These are phyloP conservation scores for Macrobrachium nipponense DNA, from an alignment of 1,140 invertebrate genomes.

Conservation along the genomic window DNA sequence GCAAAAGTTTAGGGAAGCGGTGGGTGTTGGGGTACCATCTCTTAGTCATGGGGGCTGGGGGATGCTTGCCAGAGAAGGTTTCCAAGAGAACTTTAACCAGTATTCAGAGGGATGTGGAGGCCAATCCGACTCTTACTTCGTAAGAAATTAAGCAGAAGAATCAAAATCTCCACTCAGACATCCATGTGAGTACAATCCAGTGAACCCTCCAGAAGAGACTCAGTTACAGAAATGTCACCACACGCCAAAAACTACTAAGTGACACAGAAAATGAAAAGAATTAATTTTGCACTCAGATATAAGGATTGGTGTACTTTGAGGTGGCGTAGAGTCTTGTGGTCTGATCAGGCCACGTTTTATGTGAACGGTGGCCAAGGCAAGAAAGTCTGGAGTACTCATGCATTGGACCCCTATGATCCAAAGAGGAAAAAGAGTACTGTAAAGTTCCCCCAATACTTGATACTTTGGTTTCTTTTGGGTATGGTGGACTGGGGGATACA, in stretches of 20 bases:
- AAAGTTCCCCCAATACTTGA: constrained; percentile 11
- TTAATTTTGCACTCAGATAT: constrained; percentile 10
- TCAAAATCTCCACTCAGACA: neutral
- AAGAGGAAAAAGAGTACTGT: neutral
- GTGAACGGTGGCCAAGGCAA: neutral
- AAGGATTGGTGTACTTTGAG: neutral
- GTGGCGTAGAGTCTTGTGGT: constrained; percentile 15
- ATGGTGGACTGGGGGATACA: neutral
- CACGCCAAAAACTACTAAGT: neutral
- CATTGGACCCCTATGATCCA: neutral
- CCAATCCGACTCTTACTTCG: constrained; percentile 2
- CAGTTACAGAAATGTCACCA: neutral
- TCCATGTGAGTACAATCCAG: constrained; percentile 5
- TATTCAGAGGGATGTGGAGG: neutral
- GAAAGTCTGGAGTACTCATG: neutral
- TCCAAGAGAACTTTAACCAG: no score
- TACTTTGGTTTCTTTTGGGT: constrained; percentile 11
- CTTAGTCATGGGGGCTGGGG: no score
- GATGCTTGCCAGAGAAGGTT: no score
- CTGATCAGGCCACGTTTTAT: constrained; percentile 12
- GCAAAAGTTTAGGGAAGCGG: no score
- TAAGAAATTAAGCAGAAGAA: constrained; percentile 24
- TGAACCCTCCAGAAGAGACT: neutral
- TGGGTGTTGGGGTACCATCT: no score
- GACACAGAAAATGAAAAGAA: neutral